Percentiles rank a stretch among this genome's conserved stretches.
These are phyloP conservation scores for Tenodera sinensis DNA, from an alignment of 2,888 invertebrate species.

Conservation along the genomic window DNA sequence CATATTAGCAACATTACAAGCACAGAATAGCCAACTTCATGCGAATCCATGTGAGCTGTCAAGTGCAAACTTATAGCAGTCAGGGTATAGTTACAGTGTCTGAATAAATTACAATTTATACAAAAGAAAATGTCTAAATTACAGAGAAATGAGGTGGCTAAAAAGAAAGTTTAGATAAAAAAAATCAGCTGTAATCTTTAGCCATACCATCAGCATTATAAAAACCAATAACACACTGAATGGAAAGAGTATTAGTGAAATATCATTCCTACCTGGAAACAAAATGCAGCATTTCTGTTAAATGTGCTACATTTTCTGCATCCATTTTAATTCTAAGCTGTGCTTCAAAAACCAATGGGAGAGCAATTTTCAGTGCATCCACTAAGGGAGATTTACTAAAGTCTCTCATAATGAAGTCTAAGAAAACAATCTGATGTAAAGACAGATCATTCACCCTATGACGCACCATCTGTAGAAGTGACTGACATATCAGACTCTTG, in stretches of 20 bases:
- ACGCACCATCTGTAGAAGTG: constrained; percentile 60
- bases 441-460: constrained; percentile 58
- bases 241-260: not conserved
- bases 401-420: constrained; percentile 56
- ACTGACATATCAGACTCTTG: constrained; percentile 57
- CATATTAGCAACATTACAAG: too few species aligned
- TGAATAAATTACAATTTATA: too few species aligned
- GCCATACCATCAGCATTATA: too few species aligned
- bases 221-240: too few species aligned
- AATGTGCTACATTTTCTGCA: constrained; percentile 48
- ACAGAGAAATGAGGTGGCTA: too few species aligned
- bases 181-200: too few species aligned
- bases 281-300: constrained; percentile 55
- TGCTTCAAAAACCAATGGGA: constrained; percentile 65
- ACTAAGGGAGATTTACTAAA: constrained; percentile 54
- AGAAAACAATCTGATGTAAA: constrained; percentile 58
- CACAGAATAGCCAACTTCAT: too few species aligned
- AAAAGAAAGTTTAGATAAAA: too few species aligned
- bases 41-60: too few species aligned
- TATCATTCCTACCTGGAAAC: constrained; percentile 45
- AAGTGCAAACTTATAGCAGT: too few species aligned
- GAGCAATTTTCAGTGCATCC: constrained; percentile 60
- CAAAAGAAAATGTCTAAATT: too few species aligned
- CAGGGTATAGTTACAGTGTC: too few species aligned
- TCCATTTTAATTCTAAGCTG: constrained; percentile 58